Percentiles rank a stretch among this genome's conserved stretches.
These are phyloP conservation scores for Melangyna quadrimaculata DNA, from an alignment of 2,888 invertebrate genomes.

Conservation along the genomic window DNA sequence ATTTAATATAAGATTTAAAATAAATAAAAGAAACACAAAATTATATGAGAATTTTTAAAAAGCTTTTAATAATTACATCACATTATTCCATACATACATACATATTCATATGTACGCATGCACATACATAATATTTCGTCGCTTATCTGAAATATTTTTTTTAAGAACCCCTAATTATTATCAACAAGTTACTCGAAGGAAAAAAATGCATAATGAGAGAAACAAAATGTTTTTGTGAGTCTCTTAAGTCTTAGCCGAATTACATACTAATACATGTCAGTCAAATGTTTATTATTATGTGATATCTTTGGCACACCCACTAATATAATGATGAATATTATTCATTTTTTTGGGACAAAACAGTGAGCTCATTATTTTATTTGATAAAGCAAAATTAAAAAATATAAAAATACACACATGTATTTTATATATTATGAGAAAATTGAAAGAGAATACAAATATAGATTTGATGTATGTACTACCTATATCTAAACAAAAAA, in stretches of 20 bases:
- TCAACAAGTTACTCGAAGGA: neutral
- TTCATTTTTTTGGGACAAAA: conserved; percentile 8
- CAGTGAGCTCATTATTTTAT: conserved; percentile 1
- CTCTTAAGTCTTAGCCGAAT: neutral
- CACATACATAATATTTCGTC: neutral
- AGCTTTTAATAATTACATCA: neutral
- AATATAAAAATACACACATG: neutral
- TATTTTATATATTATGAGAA: neutral
- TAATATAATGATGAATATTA: conserved; percentile 5
- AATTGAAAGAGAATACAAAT: neutral
- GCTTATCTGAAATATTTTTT: neutral
- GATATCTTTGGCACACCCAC: conserved; percentile 14
- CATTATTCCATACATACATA: too few relatives aligned
- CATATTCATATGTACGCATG: too few relatives aligned
- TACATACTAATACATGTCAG: neutral
- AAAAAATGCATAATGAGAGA: neutral
- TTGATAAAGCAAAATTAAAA: neutral
- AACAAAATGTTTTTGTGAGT: neutral
- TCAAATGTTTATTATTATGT: neutral
- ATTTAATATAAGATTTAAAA: too few relatives aligned
- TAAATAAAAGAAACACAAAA: too few relatives aligned
- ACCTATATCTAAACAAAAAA: too few relatives aligned
- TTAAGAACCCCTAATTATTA: neutral
- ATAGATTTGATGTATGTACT: neutral
- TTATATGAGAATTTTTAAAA: neutral